Percentiles rank a stretch among this genome's conserved stretches.
Evolutionary conservation across 1,140 invertebrate genomes (phyloP).

Genomic region (Hypothenemus hampei): DNA sequence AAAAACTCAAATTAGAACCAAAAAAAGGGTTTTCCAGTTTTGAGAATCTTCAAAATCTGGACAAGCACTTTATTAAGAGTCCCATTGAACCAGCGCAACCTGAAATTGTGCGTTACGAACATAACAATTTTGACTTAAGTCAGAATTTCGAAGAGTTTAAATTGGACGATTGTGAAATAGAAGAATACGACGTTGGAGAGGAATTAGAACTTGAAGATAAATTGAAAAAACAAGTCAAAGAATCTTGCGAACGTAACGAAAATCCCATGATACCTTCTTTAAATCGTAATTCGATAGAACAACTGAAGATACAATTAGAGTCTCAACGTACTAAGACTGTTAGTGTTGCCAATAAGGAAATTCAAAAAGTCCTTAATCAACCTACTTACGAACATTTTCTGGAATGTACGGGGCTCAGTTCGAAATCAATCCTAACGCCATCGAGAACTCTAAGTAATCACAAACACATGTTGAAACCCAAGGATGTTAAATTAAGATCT

Average conservation of each 20-base stretch:
- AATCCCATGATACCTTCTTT: slow-evolving; percentile 30
- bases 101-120: too few relatives aligned
- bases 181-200: slow-evolving; percentile 39
- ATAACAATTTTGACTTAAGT: slow-evolving; percentile 63
- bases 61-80: slow-evolving; percentile 23
- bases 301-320: slow-evolving; percentile 39
- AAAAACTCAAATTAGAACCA: slow-evolving; percentile 27
- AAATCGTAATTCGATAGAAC: slow-evolving; percentile 35
- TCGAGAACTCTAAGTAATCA: slow-evolving; percentile 67
- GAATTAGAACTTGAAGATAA: slow-evolving; percentile 28
- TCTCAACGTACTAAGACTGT: slow-evolving; percentile 26
- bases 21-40: slow-evolving; percentile 42
- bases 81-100: slow-evolving; percentile 38
- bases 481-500: slow-evolving; percentile 65
- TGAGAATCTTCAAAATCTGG: slow-evolving; percentile 44
- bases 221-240: slow-evolving; percentile 25
- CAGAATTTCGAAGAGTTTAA: slow-evolving; percentile 78
- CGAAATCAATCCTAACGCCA: slow-evolving; percentile 72
- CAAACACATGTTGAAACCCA: slow-evolving; percentile 69
- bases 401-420: slow-evolving; percentile 73
- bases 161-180: slow-evolving; percentile 68
- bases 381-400: slow-evolving; percentile 67
- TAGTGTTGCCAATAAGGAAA: neutral
- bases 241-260: slow-evolving; percentile 22
- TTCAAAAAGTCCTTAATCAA: slow-evolving; percentile 22